A percentile compares a stretch with the other conserved stretches of the same genome.
phyloP scores from a whole-genome alignment of 2,888 invertebrate genomes.

The Agrenia bidenticulata region DNA sequence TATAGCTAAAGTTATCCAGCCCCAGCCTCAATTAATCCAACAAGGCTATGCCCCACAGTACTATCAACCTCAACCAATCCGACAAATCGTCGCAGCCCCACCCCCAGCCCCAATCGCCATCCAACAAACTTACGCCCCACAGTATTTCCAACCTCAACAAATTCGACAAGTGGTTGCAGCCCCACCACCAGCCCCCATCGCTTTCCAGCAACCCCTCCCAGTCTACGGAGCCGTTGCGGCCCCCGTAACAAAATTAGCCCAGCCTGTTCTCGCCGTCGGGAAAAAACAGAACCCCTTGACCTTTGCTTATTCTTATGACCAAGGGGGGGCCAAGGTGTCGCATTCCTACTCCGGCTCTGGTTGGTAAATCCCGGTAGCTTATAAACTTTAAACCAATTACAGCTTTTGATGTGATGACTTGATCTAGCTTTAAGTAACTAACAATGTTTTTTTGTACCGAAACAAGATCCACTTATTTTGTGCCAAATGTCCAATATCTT shows the following conservation, averaged over 20 bases:
- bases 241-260: slow-evolving; percentile 21
- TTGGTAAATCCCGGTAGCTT: slow-evolving; percentile 39
- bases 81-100: neutral
- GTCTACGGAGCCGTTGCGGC: neutral
- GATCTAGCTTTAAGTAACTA: neutral
- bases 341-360: slow-evolving; percentile 52
- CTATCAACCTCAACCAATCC: neutral
- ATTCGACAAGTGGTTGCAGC: no score
- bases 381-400: neutral
- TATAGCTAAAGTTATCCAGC: neutral
- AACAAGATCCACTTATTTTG: neutral
- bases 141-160: slow-evolving; percentile 14
- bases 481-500: no score
- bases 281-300: slow-evolving; percentile 49
- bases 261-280: slow-evolving; percentile 32
- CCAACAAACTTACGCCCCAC: slow-evolving; percentile 16
- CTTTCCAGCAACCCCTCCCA: neutral
- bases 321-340: slow-evolving; percentile 42
- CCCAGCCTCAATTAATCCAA: slow-evolving; percentile 13
- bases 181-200: slow-evolving; percentile 2
- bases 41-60: slow-evolving; percentile 10
- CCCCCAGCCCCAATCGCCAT: slow-evolving; percentile 14
- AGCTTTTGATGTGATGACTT: neutral
- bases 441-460: neutral
- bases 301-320: slow-evolving; percentile 48